Conservation (phyloP, 2,797 vertebrate species). For the Muscicapa comitata region DNA sequence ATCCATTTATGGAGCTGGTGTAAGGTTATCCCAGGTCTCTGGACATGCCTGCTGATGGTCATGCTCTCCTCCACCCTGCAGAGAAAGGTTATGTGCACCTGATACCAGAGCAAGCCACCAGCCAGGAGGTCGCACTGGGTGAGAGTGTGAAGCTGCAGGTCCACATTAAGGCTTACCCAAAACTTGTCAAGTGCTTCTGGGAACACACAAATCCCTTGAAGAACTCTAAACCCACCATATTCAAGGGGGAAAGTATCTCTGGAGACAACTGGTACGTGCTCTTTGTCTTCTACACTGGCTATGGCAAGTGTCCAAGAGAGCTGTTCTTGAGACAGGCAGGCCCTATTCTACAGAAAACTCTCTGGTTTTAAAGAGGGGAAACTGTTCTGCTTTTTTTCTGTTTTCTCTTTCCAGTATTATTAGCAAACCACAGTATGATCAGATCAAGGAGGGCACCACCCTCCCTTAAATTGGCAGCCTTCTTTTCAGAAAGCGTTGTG, state of each 20-base stretch:
- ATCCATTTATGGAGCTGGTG: neutral
- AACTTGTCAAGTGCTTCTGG: constrained; percentile 70
- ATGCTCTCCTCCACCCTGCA: constrained; percentile 64
- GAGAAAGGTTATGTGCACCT: constrained; percentile 85
- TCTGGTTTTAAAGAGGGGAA: neutral
- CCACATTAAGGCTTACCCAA: constrained; percentile 86
- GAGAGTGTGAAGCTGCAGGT: constrained; percentile 81
- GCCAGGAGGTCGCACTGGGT: constrained; percentile 78
- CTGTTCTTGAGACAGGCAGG: neutral
- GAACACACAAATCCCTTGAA: constrained; percentile 49
- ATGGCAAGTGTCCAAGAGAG: neutral
- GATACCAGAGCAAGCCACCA: constrained; percentile 75
- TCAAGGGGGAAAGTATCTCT: neutral
- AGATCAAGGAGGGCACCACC: neutral
- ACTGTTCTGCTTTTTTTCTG: neutral
- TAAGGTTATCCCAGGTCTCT: neutral
- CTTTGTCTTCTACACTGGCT: neutral
- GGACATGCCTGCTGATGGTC: neutral
- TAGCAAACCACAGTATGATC: neutral
- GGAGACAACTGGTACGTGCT: constrained; percentile 62
- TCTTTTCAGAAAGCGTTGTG: neutral
- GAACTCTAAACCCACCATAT: neutral
- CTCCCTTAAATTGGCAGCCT: neutral
- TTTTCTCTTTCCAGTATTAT: neutral
- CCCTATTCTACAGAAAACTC: neutral